Conservation (phyloP, 2,797 vertebrate genomes). For the Coregonus sp. region DNA sequence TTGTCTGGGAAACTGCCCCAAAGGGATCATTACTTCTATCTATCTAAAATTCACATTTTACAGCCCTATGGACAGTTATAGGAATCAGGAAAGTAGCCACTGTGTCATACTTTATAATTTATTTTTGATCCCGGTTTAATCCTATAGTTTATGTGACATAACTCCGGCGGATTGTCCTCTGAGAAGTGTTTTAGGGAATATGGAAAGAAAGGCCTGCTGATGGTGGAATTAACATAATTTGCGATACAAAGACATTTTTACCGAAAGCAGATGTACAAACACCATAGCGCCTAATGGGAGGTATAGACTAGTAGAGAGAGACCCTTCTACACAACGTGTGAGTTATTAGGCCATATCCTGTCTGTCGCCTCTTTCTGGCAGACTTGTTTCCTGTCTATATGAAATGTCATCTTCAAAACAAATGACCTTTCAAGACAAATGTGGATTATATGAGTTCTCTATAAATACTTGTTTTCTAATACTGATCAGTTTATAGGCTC, state of each 20-base stretch:
- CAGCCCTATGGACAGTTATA: too few relatives aligned
- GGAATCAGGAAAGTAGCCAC: too few relatives aligned
- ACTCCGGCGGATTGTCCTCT: neutral
- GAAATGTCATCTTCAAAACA: conserved; percentile 11
- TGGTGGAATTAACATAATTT: neutral
- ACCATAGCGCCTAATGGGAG: conserved; percentile 19
- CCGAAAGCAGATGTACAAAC: conserved; percentile 41
- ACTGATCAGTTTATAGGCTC: neutral
- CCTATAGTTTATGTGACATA: neutral
- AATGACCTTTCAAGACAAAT: neutral
- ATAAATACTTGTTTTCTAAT: neutral
- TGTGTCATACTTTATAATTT: neutral
- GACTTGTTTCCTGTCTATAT: conserved; percentile 20
- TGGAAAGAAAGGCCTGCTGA: neutral
- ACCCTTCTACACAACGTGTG: conserved; percentile 25
- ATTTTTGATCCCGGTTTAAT: too few relatives aligned
- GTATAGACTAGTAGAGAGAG: conserved; percentile 22
- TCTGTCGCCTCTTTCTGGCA: conserved; percentile 28
- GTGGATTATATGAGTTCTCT: neutral
- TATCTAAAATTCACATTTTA: too few relatives aligned
- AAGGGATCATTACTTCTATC: too few relatives aligned
- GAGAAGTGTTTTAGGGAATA: neutral
- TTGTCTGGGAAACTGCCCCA: too few relatives aligned
- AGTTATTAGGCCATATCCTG: conserved; percentile 54
- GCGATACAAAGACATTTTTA: neutral